Conservation (phyloP, 2,797 vertebrate genomes). For the Vireo griseus region DNA sequence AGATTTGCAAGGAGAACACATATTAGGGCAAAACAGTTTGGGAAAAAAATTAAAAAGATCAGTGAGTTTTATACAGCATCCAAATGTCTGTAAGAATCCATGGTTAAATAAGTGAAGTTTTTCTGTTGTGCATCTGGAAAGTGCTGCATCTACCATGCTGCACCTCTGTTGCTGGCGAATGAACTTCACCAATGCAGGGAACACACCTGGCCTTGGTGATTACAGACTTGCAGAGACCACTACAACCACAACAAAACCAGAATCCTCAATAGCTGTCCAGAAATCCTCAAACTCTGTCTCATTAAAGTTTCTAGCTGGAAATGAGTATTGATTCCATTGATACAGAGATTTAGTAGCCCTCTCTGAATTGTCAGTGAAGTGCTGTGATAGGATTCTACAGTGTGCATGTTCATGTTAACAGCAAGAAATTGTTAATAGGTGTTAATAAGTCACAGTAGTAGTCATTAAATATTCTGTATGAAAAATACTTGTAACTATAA, state of each 20-base stretch:
- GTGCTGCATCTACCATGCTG: background rate
- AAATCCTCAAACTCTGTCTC: background rate
- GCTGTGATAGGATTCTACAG: background rate
- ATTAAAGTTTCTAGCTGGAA: background rate
- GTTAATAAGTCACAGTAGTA: background rate
- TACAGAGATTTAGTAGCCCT: background rate
- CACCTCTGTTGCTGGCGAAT: background rate
- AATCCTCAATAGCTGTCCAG: fast-evolving
- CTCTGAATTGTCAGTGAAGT: background rate
- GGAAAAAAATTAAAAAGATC: background rate
- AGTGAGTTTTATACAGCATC: background rate
- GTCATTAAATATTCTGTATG: background rate
- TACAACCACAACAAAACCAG: background rate
- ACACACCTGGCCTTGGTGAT: background rate
- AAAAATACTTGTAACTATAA: background rate
- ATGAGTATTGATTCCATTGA: background rate
- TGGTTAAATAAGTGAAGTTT: background rate
- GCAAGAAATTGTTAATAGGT: background rate
- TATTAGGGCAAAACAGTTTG: background rate
- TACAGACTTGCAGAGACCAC: background rate
- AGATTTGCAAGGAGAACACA: background rate
- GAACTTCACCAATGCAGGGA: background rate
- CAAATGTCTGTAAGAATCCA: background rate
- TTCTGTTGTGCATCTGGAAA: background rate
- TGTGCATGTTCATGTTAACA: background rate